phyloP scores from a whole-genome alignment of 2,113 vertebrate species.

The Mobula birostris region DNA sequence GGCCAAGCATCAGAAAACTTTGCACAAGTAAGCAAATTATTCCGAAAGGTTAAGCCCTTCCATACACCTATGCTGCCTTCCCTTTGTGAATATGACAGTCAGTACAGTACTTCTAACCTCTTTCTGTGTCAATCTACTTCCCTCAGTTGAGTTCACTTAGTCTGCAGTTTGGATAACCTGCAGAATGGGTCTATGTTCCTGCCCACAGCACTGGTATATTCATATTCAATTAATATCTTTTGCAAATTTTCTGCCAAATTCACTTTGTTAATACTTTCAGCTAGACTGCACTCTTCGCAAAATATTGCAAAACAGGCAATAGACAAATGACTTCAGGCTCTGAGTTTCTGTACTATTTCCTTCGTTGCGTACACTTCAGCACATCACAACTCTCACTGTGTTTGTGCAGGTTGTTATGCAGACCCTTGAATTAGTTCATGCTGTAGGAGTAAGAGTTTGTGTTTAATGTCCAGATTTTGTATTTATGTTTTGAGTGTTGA shows the following conservation, averaged over 20 bases:
- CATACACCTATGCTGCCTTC: background rate
- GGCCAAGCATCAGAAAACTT: background rate
- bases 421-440: background rate
- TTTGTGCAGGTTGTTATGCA: background rate
- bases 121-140: background rate
- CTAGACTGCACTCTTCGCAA: background rate
- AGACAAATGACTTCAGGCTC: background rate
- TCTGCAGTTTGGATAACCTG: background rate
- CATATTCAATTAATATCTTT: background rate
- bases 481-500: background rate
- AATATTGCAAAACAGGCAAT: background rate
- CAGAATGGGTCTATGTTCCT: background rate
- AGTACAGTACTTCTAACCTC: background rate
- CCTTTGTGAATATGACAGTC: background rate
- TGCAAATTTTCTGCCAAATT: background rate
- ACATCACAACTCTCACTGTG: background rate
- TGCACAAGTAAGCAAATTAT: background rate
- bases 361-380: background rate
- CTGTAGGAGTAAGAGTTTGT: background rate
- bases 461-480: background rate
- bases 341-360: background rate
- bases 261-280: background rate
- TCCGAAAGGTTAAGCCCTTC: background rate
- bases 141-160: background rate
- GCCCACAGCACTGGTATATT: background rate